Evolutionary conservation across 2,888 invertebrate species (phyloP), one percentile per base, ranked within the genome.

Genomic region (Nyleta sp.): DNA sequence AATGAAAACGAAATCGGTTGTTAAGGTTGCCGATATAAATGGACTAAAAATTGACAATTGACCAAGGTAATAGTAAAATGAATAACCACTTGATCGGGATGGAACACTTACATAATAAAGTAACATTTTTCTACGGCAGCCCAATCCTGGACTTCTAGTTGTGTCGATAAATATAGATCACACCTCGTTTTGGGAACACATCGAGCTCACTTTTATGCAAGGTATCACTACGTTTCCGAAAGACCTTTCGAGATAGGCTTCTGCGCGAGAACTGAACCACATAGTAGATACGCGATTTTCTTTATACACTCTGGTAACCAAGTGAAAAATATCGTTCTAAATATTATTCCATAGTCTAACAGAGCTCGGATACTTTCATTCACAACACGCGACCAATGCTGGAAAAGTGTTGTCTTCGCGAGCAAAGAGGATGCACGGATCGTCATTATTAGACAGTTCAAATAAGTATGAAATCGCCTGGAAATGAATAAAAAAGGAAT

Each of bases 321-420:
- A 90, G 90, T 89, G 90, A 91, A 90, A 91, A 91, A 90, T 90
- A 90, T 91, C 89, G 90, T 90, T 90, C 90, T 90, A 90, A 90
- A 90, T 90, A 90, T 89, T 89, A 90, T 87, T 87, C 86, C 87
- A 83, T 82, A 87, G 84, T 84, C 85, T 84, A 80, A 82, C 81
- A 83, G 84, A 78, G 71, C 74, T 78, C 82, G 82, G 87, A 88
- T 90, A 91, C 90, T 91, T 91, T 91, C 90, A 91, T 91, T 91
- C 88, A 87, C 85, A 87, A 89, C 90, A 90, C 90, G 90, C 90
- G 87, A 90, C 84, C 84, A 75, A 67, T 74, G 84, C 73, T 78
- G 89, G 70, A 83, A 85, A 90, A 89, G 82, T 90, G 46, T 89
- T 89, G 90, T 89, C 90, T 57, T 70, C 81, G 18, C 38, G 79